Evolutionary conservation across 2,888 invertebrate species (phyloP), one percentile per base, ranked within the genome.

Genomic region (Lissonota sp.): DNA sequence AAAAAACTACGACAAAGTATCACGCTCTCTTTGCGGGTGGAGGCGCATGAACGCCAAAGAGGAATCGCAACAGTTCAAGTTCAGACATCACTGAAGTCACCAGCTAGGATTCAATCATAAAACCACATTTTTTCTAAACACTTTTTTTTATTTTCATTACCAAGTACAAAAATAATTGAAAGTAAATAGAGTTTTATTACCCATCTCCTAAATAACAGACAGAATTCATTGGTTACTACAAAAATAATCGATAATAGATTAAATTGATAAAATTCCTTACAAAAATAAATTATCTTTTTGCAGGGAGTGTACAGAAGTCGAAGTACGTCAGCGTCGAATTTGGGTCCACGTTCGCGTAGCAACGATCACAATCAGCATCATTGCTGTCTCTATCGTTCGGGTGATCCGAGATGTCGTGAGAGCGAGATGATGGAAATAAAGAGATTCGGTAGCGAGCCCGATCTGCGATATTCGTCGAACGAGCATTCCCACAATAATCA

Each of bases 381-480:
- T 8, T 88, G 87, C 60, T 87, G 88, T 64, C 53, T 67, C 0
- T 86, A 87, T 66, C 87, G 84, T 5, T 75, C 76, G 53, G 76
- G 86, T 10, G 86, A 88, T 44, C 76, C 86, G 51, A 90, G 55
- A 90, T 93, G 72, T 88, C 92, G 84, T 88, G 90, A 80, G 89
- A 87, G 70, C 79, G 89, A 88, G 57, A 86, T 88, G 89, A 79
- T 87, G 83, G 88, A 93, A 88, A 88, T 93, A 77, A 95, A 95
- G 90, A 93, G 94, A 85, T 96, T 95, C 90, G 96, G 95, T 66
- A 96, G 96, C 66, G 96, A 96, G 89, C 97, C 97, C 14, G 96
- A 97, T 91, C 93, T 97, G 49, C 90, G 93, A 12, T 92, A 85
- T 82, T 89, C 89, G 1, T 86, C 85, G 62, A 80, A 71, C 79